phyloP scores from a whole-genome alignment of 2,113 vertebrate genomes.

The Glaucomys volans region DNA sequence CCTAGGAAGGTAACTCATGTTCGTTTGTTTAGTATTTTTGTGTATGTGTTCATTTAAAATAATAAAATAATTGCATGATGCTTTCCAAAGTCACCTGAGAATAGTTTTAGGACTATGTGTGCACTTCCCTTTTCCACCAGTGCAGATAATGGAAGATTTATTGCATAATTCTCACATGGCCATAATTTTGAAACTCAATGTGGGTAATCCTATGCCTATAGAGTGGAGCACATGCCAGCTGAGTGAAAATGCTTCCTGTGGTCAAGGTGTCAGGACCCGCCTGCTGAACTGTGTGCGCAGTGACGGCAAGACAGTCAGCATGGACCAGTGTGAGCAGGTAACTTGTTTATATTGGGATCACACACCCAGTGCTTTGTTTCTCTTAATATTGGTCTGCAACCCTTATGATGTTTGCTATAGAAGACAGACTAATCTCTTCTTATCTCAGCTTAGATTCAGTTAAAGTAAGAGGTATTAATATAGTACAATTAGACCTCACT shows the following conservation, averaged over 20 bases:
- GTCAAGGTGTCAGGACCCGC: slow-evolving; percentile 89
- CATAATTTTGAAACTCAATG: slow-evolving; percentile 6
- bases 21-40: not conserved
- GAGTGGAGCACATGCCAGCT: slow-evolving; percentile 97
- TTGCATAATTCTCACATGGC: slow-evolving; percentile 32
- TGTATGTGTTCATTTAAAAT: not conserved
- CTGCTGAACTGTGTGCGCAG: slow-evolving; percentile 94
- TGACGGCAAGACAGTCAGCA: slow-evolving; percentile 89
- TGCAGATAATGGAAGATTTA: not conserved
- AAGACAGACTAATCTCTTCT: not conserved
- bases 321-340: slow-evolving; percentile 91
- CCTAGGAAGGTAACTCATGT: not conserved
- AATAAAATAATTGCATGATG: not conserved
- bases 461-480: not conserved
- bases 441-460: not conserved
- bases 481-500: not conserved
- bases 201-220: slow-evolving; percentile 80
- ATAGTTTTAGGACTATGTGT: not conserved
- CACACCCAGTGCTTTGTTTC: not conserved
- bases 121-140: not conserved
- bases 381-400: not conserved
- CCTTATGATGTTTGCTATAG: not conserved
- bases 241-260: slow-evolving; percentile 92
- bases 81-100: not conserved
- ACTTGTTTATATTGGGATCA: not conserved